Base-by-base conservation (phyloP, 92 coral and sea anemone genomes). In the Epizoanthus ramosus region DNA sequence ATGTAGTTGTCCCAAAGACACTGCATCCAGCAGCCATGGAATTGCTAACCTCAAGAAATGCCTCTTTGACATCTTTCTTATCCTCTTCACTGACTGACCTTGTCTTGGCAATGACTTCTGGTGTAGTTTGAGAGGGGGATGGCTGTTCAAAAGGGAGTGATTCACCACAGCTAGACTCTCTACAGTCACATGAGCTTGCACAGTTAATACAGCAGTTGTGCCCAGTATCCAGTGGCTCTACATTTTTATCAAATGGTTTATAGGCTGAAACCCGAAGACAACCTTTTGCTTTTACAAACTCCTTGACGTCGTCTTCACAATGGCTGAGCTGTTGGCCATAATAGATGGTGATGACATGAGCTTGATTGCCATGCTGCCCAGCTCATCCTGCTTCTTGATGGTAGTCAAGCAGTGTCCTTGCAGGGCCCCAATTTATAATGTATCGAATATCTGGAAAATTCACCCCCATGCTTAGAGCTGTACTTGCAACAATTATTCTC, bases 301-400 rank as follows among this genome's bases (percentile, higher is more conserved):
- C 45, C 53, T 57, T 50, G 22, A 73, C 53, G 19, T 73, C 79
- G 5, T 73, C 39, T 52, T 79, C 84, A 25, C 84, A 79, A 47
- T 79, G 84, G 14, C 12, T 68, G 14, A 81, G 35, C 57, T 81
- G 85, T 25, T 81, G 85, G 6, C 66, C 85, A 81, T 81, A 58
- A 50, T 19, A 81, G 19, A 71, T 33, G 14, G 28, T 13, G 12
- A 67, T 66, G 21, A 84, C 71, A 84, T 84, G 58, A 2, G 83
- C 57, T 18, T 21, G 45, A 28, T 28, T 28, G 54, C 85, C 79
- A 85, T 77, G 71, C 12, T 85, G 35, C 4, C 88, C 80, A 61
- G 88, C 88, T 17, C 79, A 45, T 8, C 88, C 88, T n/a, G 84
- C 88, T 56, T 85, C 84, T 57, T 85, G 84, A 71, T 85, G 88